Evolutionary conservation across 2,113 vertebrate species (phyloP).

Genomic region (Archocentrus centrarchus): DNA sequence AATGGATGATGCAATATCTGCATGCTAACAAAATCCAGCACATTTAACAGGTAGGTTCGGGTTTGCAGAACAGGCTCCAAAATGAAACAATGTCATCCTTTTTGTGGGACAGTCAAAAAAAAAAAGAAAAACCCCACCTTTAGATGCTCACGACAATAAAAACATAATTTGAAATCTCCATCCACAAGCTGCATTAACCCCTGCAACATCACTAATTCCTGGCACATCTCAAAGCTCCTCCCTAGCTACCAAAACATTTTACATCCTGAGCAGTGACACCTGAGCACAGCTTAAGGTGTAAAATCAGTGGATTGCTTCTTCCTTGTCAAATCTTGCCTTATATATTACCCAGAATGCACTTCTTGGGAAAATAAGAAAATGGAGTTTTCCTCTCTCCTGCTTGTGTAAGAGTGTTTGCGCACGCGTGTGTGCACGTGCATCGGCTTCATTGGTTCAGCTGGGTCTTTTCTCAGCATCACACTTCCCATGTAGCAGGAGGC

Average conservation of each 20-base stretch:
- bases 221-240: not conserved
- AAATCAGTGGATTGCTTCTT: conserved; percentile 4
- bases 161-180: too few species aligned
- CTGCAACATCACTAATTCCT: not conserved
- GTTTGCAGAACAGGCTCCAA: too few species aligned
- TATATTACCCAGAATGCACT: not conserved
- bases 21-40: too few species aligned
- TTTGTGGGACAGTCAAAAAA: too few species aligned
- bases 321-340: not conserved
- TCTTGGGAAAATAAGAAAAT: not conserved
- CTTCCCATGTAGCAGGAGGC: conserved; percentile 38
- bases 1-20: too few species aligned
- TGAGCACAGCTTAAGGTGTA: not conserved
- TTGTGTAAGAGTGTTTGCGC: not conserved
- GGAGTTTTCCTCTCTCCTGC: not conserved
- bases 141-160: too few species aligned
- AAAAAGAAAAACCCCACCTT: too few species aligned
- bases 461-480: conserved; percentile 56
- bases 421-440: not conserved
- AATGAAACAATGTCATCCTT: too few species aligned
- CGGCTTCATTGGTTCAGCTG: conserved; percentile 67
- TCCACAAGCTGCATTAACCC: too few species aligned
- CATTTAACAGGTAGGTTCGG: too few species aligned
- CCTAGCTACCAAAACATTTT: not conserved
- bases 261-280: not conserved